Evolutionary conservation across 2,888 invertebrate species (phyloP).

Genomic region (Acholoe squamosa): DNA sequence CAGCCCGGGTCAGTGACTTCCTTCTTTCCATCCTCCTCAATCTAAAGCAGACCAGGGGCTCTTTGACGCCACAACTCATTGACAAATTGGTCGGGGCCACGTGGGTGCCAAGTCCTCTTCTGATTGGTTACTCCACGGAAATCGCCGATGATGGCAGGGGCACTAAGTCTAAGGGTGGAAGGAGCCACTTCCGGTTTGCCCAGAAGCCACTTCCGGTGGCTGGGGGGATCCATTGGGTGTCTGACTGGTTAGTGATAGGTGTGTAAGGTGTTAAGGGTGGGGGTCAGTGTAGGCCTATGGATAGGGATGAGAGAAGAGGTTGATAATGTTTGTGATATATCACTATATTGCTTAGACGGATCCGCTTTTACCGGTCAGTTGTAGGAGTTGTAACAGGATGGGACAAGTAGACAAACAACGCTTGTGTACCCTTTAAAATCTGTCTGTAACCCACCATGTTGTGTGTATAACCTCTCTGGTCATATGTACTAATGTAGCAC

Average conservation of each 20-base stretch:
- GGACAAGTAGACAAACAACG: too few relatives aligned
- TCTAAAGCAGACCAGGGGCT: too few relatives aligned
- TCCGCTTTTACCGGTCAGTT: too few relatives aligned
- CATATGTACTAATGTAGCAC: too few relatives aligned
- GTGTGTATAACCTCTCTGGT: too few relatives aligned
- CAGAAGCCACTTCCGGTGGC: slow-evolving; percentile 7
- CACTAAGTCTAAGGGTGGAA: not conserved
- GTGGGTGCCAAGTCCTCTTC: not conserved
- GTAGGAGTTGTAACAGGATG: too few relatives aligned
- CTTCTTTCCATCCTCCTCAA: too few relatives aligned
- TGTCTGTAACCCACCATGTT: too few relatives aligned
- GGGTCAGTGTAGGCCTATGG: not conserved
- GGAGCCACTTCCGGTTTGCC: slow-evolving; percentile 16
- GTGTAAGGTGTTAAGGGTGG: not conserved
- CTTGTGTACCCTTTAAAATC: too few relatives aligned
- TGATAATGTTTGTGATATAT: not conserved
- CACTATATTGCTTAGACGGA: not conserved
- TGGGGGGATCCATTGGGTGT: not conserved
- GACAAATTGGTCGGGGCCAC: not conserved
- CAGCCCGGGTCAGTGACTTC: too few relatives aligned
- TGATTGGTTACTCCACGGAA: slow-evolving; percentile 33
- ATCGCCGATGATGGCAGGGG: not conserved
- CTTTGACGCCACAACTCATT: not conserved
- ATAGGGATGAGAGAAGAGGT: not conserved
- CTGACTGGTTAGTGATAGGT: not conserved